Conservation (phyloP, 2,888 invertebrate genomes). For the Zeuzera pyrina region DNA sequence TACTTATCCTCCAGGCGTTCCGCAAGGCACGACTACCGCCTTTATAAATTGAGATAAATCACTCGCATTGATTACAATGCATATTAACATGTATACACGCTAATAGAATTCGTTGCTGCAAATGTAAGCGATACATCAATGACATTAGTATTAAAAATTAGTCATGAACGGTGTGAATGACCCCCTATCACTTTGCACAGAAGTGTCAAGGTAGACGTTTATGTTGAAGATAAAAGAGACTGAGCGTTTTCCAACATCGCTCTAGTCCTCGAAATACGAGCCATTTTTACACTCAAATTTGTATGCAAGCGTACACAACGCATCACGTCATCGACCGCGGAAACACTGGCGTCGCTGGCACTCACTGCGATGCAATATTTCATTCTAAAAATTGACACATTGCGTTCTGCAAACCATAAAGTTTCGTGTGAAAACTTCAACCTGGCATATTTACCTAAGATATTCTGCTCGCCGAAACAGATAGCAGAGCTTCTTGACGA, state of each 20-base stretch:
- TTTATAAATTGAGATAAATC: conserved; percentile 55
- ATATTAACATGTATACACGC: conserved; percentile 11
- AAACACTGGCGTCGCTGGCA: conserved; percentile 77
- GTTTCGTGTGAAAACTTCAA: conserved; percentile 60
- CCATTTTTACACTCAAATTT: conserved; percentile 23
- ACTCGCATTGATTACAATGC: conserved; percentile 43
- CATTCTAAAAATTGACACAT: conserved; percentile 68
- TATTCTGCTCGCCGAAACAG: conserved; percentile 56
- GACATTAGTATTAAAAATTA: background rate
- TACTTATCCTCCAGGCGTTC: conserved; percentile 54
- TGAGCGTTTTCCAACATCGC: conserved; percentile 19
- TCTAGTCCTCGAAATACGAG: conserved; percentile 31
- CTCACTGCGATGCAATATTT: conserved; percentile 51
- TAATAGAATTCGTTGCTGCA: background rate
- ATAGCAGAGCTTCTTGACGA: conserved; percentile 61
- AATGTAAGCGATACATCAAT: background rate
- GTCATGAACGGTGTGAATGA: conserved; percentile 13
- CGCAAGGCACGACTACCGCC: conserved; percentile 49
- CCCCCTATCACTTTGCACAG: conserved; percentile 19
- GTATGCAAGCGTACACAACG: conserved; percentile 38
- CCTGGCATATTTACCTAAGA: conserved; percentile 68
- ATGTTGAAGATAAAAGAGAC: conserved; percentile 23
- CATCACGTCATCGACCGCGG: conserved; percentile 52
- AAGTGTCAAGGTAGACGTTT: conserved; percentile 29
- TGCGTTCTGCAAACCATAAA: conserved; percentile 53